Conservation (phyloP, 37 sponge, comb jelly and placozoan species). For the Aplysina aerophoba region DNA sequence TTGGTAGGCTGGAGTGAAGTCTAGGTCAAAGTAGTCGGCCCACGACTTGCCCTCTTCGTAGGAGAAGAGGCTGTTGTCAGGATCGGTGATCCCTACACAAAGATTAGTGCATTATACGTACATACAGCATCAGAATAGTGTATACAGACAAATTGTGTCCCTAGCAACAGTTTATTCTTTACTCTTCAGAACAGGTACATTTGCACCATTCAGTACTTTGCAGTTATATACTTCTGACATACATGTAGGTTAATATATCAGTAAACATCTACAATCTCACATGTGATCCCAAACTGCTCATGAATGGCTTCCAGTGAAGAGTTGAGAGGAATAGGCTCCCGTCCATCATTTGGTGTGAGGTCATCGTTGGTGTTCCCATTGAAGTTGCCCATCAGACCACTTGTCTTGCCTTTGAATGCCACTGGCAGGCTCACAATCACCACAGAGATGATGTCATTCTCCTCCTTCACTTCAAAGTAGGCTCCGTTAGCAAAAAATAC, state of each 20-base stretch:
- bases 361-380: conserved; percentile 63
- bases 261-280: conserved; percentile 28
- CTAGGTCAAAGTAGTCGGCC: conserved; percentile 44
- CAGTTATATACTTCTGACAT: background rate
- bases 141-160: background rate
- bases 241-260: background rate
- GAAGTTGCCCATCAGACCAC: conserved; percentile 57
- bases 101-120: background rate
- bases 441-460: conserved; percentile 35
- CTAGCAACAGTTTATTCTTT: too few relatives aligned
- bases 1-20: conserved; percentile 31
- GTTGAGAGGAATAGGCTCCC: conserved; percentile 25
- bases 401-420: background rate
- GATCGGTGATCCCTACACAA: conserved; percentile 56
- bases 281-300: conserved; percentile 60
- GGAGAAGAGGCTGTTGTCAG: conserved; percentile 46
- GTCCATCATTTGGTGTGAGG: conserved; percentile 24
- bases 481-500: conserved; percentile 17
- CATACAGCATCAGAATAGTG: background rate
- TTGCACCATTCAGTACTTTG: background rate
- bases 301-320: conserved; percentile 48
- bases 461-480: conserved; percentile 32
- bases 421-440: conserved; percentile 37
- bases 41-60: conserved; percentile 43
- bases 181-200: background rate